A percentile compares a stretch with the other conserved stretches of the same genome.
These are phyloP conservation scores for rabbit (Oryctolagus cuniculus) DNA, from an alignment of 2,113 vertebrate genomes.

Conservation along the genomic window mOryCun1.1 NC_091432.1:156807001-156807500, in stretches of 20 bases:
- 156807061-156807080: background rate
- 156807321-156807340: background rate
- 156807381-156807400: background rate
- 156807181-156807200: background rate
- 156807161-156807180: background rate
- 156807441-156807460: conserved; percentile 23
- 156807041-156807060: background rate
- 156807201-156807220: background rate
- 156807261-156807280: background rate
- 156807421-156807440: conserved; percentile 32
- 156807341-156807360: background rate
- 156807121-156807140: background rate
- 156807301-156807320: background rate
- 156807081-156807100: background rate
- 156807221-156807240: background rate
- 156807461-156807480: background rate
- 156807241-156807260: background rate
- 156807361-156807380: background rate
- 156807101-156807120: background rate
- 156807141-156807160: background rate
- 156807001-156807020: background rate
- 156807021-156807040: background rate
- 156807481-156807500: background rate
- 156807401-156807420: background rate
- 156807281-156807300: conserved; percentile 17